Evolutionary conservation across 2,113 vertebrate genomes (phyloP), one percentile per base, ranked within the genome.

Genomic region (Echinops telfairi): DNA sequence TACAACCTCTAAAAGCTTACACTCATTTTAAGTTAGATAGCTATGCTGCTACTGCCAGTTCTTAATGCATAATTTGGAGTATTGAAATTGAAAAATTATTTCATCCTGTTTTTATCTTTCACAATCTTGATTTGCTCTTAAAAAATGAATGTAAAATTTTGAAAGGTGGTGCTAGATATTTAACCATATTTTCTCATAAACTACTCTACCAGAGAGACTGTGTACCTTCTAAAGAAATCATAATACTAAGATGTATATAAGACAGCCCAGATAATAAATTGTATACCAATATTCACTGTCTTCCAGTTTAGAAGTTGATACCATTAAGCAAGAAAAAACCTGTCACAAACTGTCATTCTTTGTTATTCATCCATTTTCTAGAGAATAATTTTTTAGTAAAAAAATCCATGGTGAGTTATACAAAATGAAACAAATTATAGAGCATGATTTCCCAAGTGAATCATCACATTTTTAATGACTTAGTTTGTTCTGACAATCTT

Each of bases 401-500:
- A 83, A 71, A 95, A 95, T n/a, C 81, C 95, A 66, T 22, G 94
- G 47, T 75, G 95, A 97, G 93, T 62, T n/a, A 58, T 73, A 93
- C 38, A 57, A 96, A 97, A 96, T 91, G 23, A 96, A 97, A 95
- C 40, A 95, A 96, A 97, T 68, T 94, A 43, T 97, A 95, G 95
- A 97, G 96, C 87, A 95, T 4, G 0, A 96, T 97, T 98, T 97
- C 93, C 89, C 77, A 0, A 97, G 96, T 95, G 97, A 98, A 97
- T 97, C 95, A 96, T 91, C n/a, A 23, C 79, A 90, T 98, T 97
- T 89, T 92, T 64, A 93, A 36, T 94, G 88, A 97, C 97, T 97
- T 97, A 96, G 97, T 97, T 98, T 98, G 91, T 93, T 75, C 93
- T 95, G 94, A 94, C 90, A 96, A 94, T 94, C 4, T 93, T 94